These are phyloP conservation scores for Crambe crambe DNA, from an alignment of 37 sponge, comb jelly and placozoan genomes.

Conservation along the genomic window DNA sequence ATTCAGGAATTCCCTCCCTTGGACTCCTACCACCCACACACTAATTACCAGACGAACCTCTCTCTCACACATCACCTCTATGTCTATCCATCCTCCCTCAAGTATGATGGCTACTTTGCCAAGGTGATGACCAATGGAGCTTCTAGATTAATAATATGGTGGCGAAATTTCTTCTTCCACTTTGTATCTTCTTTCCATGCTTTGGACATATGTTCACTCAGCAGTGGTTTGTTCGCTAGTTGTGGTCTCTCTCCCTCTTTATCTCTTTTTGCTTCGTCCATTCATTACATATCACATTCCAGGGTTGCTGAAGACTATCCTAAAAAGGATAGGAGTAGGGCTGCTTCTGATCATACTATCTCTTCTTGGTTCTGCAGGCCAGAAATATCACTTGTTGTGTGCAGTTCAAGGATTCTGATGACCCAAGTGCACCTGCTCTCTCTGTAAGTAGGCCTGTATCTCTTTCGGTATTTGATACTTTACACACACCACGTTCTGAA, in stretches of 20 bases:
- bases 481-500: no score
- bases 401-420: constrained; percentile 79
- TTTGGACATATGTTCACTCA: no score
- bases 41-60: constrained; percentile 57
- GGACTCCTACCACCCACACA: constrained; percentile 69
- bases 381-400: constrained; percentile 82
- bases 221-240: no score
- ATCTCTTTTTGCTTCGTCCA: no score
- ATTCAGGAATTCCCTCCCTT: constrained; percentile 81
- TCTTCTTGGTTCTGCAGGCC: constrained; percentile 56
- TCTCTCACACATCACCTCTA: constrained; percentile 78
- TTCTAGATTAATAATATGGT: not conserved
- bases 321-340: no score
- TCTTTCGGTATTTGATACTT: not conserved
- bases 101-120: constrained; percentile 74
- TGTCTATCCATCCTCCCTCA: constrained; percentile 84
- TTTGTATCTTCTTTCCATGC: no score
- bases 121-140: constrained; percentile 23
- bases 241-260: no score
- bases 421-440: constrained; percentile 34
- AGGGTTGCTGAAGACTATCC: no score
- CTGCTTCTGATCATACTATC: no score
- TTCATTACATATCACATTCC: no score
- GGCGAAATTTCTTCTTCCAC: no score
- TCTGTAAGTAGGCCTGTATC: constrained; percentile 26